phyloP scores from a whole-genome alignment of 2,113 vertebrate species.

The Echinops telfairi region DNA sequence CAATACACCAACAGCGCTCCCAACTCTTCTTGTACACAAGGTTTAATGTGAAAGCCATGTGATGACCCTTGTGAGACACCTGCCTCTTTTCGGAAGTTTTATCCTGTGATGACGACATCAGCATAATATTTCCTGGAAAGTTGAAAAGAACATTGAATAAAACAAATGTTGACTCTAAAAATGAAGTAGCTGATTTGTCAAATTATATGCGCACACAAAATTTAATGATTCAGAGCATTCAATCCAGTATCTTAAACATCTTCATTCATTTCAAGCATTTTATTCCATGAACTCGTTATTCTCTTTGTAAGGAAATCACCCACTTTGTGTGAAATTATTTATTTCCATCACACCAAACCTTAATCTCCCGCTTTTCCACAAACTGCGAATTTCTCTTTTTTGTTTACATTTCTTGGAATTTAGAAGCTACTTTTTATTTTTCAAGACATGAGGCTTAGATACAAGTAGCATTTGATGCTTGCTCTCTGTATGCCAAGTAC shows the following conservation, averaged over 20 bases:
- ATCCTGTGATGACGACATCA: neutral
- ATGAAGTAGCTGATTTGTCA: neutral
- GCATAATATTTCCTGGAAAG: conserved; percentile 43
- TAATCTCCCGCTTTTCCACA: neutral
- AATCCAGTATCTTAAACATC: neutral
- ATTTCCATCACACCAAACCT: conserved; percentile 7
- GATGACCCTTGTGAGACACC: neutral
- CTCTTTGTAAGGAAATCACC: conserved; percentile 7
- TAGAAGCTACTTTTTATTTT: neutral
- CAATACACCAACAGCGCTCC: too few relatives aligned
- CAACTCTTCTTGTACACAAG: neutral
- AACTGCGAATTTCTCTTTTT: neutral
- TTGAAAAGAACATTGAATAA: neutral
- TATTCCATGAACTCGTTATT: neutral
- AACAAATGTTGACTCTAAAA: neutral
- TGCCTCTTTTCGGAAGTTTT: neutral
- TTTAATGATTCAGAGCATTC: neutral
- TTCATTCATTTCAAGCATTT: neutral
- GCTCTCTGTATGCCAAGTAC: too few relatives aligned
- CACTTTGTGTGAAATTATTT: neutral
- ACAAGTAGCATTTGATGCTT: too few relatives aligned
- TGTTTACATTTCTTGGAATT: neutral
- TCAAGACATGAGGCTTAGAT: too few relatives aligned
- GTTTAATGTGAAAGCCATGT: neutral
- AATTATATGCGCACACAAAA: neutral